phyloP scores from a whole-genome alignment of 2,888 invertebrate species.

The Stenichneumon culpator region DNA sequence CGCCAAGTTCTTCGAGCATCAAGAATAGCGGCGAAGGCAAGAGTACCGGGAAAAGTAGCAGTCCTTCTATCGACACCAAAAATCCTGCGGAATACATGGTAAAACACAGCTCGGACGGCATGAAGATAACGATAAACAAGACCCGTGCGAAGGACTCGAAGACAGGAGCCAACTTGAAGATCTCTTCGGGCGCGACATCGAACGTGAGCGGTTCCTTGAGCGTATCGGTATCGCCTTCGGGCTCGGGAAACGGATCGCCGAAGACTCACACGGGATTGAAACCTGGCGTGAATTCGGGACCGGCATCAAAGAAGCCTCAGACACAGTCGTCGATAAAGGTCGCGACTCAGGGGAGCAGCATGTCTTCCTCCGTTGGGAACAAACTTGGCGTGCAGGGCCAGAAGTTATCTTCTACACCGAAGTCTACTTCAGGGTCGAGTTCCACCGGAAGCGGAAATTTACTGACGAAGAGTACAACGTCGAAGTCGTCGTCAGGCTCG shows the following conservation, averaged over 20 bases:
- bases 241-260: conserved; percentile 88
- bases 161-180: conserved; percentile 78
- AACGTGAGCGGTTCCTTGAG: conserved; percentile 81
- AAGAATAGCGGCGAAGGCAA: conserved; percentile 81
- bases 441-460: conserved; percentile 73
- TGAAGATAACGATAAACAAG: conserved; percentile 97
- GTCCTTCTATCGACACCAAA: conserved; percentile 86
- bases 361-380: conserved; percentile 77
- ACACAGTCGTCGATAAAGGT: conserved; percentile 85
- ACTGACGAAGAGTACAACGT: conserved; percentile 71
- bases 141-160: conserved; percentile 91
- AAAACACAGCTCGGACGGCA: conserved; percentile 94
- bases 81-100: conserved; percentile 94
- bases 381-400: conserved; percentile 82
- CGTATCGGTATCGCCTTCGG: conserved; percentile 81
- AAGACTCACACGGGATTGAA: conserved; percentile 94
- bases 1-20: conserved; percentile 79
- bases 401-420: conserved; percentile 78
- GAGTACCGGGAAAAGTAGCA: conserved; percentile 76
- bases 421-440: conserved; percentile 80
- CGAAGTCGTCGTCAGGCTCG: conserved; percentile 86
- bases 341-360: conserved; percentile 74
- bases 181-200: conserved; percentile 74
- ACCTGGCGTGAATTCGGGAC: conserved; percentile 94
- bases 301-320: conserved; percentile 92